A percentile compares a stretch with the other conserved stretches of the same genome.
These are phyloP conservation scores for Sclerurus mexicanus DNA, from an alignment of 2,113 vertebrate species.

Conservation along the genomic window DNA sequence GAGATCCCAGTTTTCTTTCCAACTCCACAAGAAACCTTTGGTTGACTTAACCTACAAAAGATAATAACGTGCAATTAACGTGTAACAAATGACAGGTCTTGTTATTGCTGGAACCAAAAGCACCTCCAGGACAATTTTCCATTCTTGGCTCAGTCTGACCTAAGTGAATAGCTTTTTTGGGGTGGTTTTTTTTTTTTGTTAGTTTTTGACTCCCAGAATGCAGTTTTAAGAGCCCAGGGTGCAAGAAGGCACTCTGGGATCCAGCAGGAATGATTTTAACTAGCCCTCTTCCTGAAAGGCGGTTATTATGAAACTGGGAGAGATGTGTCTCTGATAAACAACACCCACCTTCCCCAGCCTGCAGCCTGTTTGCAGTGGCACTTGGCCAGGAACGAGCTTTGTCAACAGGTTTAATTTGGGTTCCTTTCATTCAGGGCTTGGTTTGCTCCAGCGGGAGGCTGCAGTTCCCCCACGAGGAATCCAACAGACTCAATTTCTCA, in stretches of 20 bases:
- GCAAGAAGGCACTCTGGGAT: conserved; percentile 23
- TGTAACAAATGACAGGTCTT: conserved; percentile 18
- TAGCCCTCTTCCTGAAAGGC: conserved; percentile 60
- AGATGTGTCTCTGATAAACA: conserved; percentile 69
- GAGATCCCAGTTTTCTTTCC: not conserved
- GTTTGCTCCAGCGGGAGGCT: not conserved
- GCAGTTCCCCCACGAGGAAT: not conserved
- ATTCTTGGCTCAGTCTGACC: not conserved
- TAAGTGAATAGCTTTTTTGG: not conserved
- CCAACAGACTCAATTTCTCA: not conserved
- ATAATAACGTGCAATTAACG: conserved; percentile 55
- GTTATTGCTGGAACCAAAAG: conserved; percentile 45
- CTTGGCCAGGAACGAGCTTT: conserved; percentile 52
- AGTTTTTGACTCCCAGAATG: not conserved
- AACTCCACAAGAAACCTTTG: not conserved
- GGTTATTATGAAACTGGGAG: conserved; percentile 34
- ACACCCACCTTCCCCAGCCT: conserved; percentile 62
- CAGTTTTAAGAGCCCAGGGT: conserved; percentile 20
- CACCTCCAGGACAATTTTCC: conserved; percentile 24
- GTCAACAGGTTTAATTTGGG: conserved; percentile 63
- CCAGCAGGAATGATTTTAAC: conserved; percentile 36
- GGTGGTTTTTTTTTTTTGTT: not conserved
- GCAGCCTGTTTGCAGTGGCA: conserved; percentile 66
- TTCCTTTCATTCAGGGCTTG: not conserved
- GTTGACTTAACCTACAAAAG: conserved; percentile 14